phyloP scores from a whole-genome alignment of 2,888 invertebrate species.

The Congeria kusceri region DNA sequence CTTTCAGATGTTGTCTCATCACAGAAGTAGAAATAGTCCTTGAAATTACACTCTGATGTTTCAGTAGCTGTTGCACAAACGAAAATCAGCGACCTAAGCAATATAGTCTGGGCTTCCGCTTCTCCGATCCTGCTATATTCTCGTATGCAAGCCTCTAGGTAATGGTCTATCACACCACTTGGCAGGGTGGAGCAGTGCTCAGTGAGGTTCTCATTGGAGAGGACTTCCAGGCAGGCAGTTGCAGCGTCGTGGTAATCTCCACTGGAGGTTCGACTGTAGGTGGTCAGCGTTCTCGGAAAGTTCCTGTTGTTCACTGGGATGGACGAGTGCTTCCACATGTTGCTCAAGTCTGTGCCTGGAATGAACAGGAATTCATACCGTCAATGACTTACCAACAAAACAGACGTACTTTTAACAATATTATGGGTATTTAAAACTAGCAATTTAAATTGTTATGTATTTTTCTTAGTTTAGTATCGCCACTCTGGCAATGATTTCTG shows the following conservation, averaged over 20 bases:
- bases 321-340: slow-evolving; percentile 63
- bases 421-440: no score
- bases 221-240: slow-evolving; percentile 40
- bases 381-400: no score
- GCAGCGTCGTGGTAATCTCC: slow-evolving; percentile 34
- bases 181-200: slow-evolving; percentile 51
- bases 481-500: no score
- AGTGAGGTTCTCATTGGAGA: slow-evolving; percentile 50
- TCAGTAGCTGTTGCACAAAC: slow-evolving; percentile 67
- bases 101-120: slow-evolving; percentile 42
- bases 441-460: no score
- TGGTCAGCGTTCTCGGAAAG: slow-evolving; percentile 38
- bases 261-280: slow-evolving; percentile 15
- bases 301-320: slow-evolving; percentile 59
- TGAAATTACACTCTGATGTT: slow-evolving; percentile 64
- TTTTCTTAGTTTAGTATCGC: no score
- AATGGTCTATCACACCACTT: slow-evolving; percentile 60
- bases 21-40: slow-evolving; percentile 71
- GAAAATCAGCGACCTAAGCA: slow-evolving; percentile 62
- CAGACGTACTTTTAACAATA: no score
- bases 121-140: slow-evolving; percentile 55
- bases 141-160: slow-evolving; percentile 70
- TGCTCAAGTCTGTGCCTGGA: slow-evolving; percentile 34
- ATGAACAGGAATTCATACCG: neutral
- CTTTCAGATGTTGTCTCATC: neutral